Conservation (phyloP, 2,888 invertebrate genomes). For the Acanthacorydalis orientalis region DNA sequence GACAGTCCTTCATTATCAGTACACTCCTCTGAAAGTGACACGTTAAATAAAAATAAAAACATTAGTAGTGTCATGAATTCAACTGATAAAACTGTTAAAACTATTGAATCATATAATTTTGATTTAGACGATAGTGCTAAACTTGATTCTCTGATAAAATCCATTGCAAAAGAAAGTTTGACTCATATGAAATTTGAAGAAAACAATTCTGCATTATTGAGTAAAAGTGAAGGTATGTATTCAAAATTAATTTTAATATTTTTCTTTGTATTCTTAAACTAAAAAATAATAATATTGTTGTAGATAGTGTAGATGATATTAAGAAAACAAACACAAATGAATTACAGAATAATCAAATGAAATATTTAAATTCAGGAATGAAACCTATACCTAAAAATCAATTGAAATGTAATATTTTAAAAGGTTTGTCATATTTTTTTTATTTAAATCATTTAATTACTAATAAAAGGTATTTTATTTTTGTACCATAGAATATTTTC, state of each 20-base stretch:
- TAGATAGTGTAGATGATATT: slow-evolving; percentile 1
- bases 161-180: slow-evolving; percentile 50
- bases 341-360: slow-evolving; percentile 53
- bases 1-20: neutral
- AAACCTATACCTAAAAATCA: slow-evolving; percentile 76
- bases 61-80: no score
- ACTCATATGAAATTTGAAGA: slow-evolving; percentile 36
- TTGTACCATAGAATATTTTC: no score
- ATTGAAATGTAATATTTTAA: slow-evolving; percentile 86
- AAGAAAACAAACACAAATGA: slow-evolving; percentile 21
- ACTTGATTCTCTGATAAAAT: slow-evolving; percentile 62
- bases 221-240: slow-evolving; percentile 26
- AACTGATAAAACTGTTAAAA: no score
- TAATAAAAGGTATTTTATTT: slow-evolving; percentile 28
- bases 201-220: slow-evolving; percentile 33
- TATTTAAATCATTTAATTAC: slow-evolving; percentile 24
- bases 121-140: slow-evolving; percentile 27
- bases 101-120: neutral
- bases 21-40: neutral
- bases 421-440: slow-evolving; percentile 40
- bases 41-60: neutral
- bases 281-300: neutral
- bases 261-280: neutral
- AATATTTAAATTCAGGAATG: slow-evolving; percentile 41
- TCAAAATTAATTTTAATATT: neutral